A percentile compares a stretch with the other conserved stretches of the same genome.
phyloP scores from a whole-genome alignment of 1,140 invertebrate genomes.

The Sarcophaga bullata region DNA sequence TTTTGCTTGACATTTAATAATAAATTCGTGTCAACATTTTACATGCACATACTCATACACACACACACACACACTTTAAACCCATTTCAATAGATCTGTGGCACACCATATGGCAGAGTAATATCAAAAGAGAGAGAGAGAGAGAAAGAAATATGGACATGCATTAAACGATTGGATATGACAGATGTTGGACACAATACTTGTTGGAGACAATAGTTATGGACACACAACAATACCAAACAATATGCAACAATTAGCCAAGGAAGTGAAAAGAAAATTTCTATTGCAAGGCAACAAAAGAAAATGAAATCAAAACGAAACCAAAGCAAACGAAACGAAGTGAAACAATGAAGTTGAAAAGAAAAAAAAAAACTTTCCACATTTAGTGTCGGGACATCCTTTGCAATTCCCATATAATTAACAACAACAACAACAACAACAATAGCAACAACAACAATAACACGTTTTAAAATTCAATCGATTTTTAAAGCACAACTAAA shows the following conservation, averaged over 20 bases:
- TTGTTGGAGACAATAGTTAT: not conserved
- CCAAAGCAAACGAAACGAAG: not conserved
- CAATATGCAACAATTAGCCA: slow-evolving; percentile 11
- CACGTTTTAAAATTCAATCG: too few relatives aligned
- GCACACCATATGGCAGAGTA: too few relatives aligned
- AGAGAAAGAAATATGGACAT: too few relatives aligned
- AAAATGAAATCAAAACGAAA: not conserved
- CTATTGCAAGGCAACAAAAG: not conserved
- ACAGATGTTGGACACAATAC: not conserved
- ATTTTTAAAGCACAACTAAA: too few relatives aligned
- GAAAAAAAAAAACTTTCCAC: slow-evolving; percentile 1
- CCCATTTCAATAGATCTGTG: too few relatives aligned
- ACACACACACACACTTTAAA: not conserved
- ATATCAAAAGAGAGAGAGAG: too few relatives aligned
- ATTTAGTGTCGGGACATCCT: not conserved
- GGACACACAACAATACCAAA: not conserved
- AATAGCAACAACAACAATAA: too few relatives aligned
- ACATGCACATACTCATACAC: not conserved
- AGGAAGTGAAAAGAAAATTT: not conserved
- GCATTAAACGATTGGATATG: too few relatives aligned
- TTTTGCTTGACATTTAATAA: not conserved
- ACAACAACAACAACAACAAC: not conserved
- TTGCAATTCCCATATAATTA: not conserved
- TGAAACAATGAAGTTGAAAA: not conserved
- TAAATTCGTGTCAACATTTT: not conserved